Percentiles rank a stretch among this genome's conserved stretches.
These are phyloP conservation scores for Resseliella maxima DNA, from an alignment of 2,888 invertebrate genomes.

Conservation along the genomic window DNA sequence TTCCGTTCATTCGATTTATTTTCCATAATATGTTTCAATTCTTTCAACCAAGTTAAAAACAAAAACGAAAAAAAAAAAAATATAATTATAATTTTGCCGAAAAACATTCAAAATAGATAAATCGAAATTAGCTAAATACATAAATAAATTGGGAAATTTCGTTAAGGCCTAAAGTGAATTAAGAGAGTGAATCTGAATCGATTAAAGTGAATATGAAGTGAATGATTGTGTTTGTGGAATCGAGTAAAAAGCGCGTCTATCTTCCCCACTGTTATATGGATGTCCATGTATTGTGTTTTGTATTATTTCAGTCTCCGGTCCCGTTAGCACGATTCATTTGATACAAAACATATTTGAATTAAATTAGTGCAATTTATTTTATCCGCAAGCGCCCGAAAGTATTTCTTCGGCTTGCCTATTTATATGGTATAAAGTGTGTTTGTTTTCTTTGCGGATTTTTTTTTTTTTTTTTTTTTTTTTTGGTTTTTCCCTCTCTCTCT, in stretches of 20 bases:
- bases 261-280: neutral
- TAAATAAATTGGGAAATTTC: conserved; percentile 10
- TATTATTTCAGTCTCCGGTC: conserved; percentile 4
- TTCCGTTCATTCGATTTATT: neutral
- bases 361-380: conserved; percentile 40
- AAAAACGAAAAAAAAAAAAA: neutral
- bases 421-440: neutral
- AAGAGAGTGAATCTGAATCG: neutral
- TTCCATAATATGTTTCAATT: neutral
- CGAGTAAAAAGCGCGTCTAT: neutral
- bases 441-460: no score
- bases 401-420: neutral
- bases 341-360: conserved; percentile 49
- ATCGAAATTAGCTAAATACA: conserved; percentile 17
- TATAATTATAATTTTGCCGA: neutral
- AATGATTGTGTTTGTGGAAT: neutral
- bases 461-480: no score
- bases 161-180: neutral
- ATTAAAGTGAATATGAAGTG: neutral
- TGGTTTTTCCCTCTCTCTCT: no score
- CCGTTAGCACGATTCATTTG: conserved; percentile 38
- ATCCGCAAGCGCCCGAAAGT: conserved; percentile 6
- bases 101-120: conserved; percentile 1
- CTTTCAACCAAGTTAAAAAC: neutral
- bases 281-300: neutral